Conservation (phyloP, 2,888 invertebrate genomes). For the Platerodrilus igneus region DNA sequence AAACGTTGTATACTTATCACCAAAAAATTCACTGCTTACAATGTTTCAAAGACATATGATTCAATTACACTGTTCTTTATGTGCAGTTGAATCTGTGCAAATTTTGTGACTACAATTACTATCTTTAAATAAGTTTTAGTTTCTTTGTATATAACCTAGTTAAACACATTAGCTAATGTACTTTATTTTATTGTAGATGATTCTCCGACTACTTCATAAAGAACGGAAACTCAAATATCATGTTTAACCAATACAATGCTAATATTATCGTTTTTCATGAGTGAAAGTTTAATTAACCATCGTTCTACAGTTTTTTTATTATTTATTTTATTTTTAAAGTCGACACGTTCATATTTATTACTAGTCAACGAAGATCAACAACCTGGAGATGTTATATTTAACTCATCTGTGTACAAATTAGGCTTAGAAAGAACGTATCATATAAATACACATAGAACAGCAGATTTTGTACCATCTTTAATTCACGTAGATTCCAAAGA, state of each 20-base stretch:
- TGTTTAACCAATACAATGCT: constrained; percentile 26
- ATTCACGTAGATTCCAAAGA: constrained; percentile 69
- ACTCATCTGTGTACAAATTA: constrained; percentile 74
- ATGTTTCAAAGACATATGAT: too few relatives aligned
- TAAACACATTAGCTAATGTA: too few relatives aligned
- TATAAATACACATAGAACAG: constrained; percentile 75
- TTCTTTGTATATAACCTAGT: too few relatives aligned
- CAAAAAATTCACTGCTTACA: too few relatives aligned
- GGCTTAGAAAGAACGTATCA: constrained; percentile 75
- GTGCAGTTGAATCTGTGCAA: too few relatives aligned
- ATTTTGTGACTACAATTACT: too few relatives aligned
- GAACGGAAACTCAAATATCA: constrained; percentile 10
- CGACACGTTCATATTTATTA: constrained; percentile 38
- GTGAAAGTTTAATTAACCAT: constrained; percentile 25
- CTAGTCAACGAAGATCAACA: constrained; percentile 47
- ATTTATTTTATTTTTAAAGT: constrained; percentile 14
- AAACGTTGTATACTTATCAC: too few relatives aligned
- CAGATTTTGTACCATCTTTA: constrained; percentile 75
- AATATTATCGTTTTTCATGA: constrained; percentile 29
- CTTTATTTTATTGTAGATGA: too few relatives aligned
- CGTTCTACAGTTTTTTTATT: constrained; percentile 23
- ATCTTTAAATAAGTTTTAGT: too few relatives aligned
- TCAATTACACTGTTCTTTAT: too few relatives aligned
- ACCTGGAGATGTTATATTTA: constrained; percentile 66
- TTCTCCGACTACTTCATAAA: neutral